phyloP scores from a whole-genome alignment of 2,797 vertebrate genomes.

The Syngnathus acus region DNA sequence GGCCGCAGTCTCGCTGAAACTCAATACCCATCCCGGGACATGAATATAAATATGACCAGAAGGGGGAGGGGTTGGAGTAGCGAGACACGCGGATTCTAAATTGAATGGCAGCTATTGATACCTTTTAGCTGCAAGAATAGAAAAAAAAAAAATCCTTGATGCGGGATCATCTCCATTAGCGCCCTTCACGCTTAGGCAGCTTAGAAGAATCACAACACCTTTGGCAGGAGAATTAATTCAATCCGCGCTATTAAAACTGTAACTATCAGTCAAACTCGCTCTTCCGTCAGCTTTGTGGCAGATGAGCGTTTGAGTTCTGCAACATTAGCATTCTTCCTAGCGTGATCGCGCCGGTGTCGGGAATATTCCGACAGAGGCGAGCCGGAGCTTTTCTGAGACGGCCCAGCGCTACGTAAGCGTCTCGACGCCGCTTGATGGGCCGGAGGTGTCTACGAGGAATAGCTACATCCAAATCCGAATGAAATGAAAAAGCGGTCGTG shows the following conservation, averaged over 20 bases:
- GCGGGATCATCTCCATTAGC: conserved; percentile 34
- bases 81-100: conserved; percentile 11
- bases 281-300: conserved; percentile 44
- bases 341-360: conserved; percentile 34
- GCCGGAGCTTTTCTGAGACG: conserved; percentile 48
- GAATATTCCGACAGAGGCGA: conserved; percentile 50
- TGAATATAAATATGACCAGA: conserved; percentile 19
- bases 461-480: background rate
- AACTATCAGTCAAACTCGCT: conserved; percentile 20
- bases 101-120: conserved; percentile 21
- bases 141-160: conserved; percentile 5
- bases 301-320: conserved; percentile 69
- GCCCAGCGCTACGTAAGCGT: conserved; percentile 10
- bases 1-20: conserved; percentile 19
- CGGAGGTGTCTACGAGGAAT: background rate
- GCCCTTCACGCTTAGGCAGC: conserved; percentile 22
- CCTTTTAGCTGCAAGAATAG: conserved; percentile 15
- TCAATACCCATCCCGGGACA: conserved; percentile 26
- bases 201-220: conserved; percentile 49
- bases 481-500: conserved; percentile 5
- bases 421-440: background rate
- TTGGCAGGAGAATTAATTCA: conserved; percentile 51
- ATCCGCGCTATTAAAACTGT: conserved; percentile 40
- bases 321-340: conserved; percentile 57
- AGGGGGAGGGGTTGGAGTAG: conserved; percentile 13